A percentile compares a stretch with the other conserved stretches of the same genome.
Evolutionary conservation across 2,888 invertebrate genomes (phyloP).

Genomic region (Oscheius myriophilus): DNA sequence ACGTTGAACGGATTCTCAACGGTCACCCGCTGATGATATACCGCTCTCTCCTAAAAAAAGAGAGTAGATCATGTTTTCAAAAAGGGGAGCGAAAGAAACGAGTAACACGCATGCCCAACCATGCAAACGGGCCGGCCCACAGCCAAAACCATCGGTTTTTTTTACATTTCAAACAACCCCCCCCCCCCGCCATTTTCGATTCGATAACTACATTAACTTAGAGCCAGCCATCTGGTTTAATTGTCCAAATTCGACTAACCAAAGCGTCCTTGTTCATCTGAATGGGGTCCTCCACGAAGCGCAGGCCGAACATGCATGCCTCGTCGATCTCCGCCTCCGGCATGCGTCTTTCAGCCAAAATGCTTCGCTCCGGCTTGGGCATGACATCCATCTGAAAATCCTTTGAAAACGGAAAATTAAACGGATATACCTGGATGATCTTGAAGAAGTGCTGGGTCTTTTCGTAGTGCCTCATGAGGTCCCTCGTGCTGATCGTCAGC

Average conservation of each 20-base stretch:
- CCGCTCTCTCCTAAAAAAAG: too few species aligned
- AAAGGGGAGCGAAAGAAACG: too few species aligned
- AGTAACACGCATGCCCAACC: too few species aligned
- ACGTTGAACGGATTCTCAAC: too few species aligned
- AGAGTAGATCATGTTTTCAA: too few species aligned
- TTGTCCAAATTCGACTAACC: background rate
- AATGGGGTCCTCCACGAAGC: background rate
- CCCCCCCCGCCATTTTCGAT: background rate
- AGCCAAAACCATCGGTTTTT: too few species aligned
- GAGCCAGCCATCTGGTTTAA: background rate
- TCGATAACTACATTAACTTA: background rate
- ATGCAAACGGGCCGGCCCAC: too few species aligned
- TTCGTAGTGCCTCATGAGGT: background rate
- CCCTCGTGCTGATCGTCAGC: background rate
- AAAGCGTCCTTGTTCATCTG: background rate
- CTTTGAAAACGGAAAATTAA: background rate
- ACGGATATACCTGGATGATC: background rate
- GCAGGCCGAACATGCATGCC: background rate
- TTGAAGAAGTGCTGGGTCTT: slow-evolving; percentile 3
- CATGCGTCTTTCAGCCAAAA: too few species aligned
- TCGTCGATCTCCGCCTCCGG: background rate
- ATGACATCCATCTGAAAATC: background rate
- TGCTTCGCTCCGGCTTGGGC: too few species aligned
- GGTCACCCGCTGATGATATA: too few species aligned
- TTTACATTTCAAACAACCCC: background rate